phyloP scores from a whole-genome alignment of 2,113 vertebrate species.

The Amazona vittata region DNA sequence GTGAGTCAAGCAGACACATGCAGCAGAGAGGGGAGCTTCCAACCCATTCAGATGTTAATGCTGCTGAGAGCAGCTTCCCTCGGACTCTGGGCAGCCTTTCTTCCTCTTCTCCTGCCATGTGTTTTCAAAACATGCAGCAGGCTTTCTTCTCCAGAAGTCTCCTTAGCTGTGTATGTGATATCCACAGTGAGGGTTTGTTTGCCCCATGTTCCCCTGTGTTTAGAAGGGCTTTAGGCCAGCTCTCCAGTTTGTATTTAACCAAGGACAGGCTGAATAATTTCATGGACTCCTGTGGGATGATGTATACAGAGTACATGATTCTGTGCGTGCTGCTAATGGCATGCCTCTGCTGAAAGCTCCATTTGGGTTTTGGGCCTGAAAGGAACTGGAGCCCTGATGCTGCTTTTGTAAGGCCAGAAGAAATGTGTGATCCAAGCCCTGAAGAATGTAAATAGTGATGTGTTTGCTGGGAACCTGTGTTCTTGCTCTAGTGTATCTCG shows the following conservation, averaged over 20 bases:
- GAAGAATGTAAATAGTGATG: background rate
- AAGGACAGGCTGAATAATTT: background rate
- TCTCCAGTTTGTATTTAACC: background rate
- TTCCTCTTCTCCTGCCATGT: background rate
- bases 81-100: background rate
- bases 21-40: background rate
- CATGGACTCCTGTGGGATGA: background rate
- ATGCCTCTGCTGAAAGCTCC: background rate
- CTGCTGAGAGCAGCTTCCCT: background rate
- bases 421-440: background rate
- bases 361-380: background rate
- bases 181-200: background rate
- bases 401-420: background rate
- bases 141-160: background rate
- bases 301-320: background rate
- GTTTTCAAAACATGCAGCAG: background rate
- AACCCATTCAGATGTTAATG: slow-evolving; percentile 11
- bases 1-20: background rate
- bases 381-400: background rate
- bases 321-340: background rate
- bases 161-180: rapidly evolving
- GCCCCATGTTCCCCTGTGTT: background rate
- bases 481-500: background rate
- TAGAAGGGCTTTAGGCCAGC: background rate
- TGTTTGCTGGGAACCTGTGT: rapidly evolving